Evolutionary conservation across 2,113 vertebrate species (phyloP).

Genomic region (Sapayoa aenigma): DNA sequence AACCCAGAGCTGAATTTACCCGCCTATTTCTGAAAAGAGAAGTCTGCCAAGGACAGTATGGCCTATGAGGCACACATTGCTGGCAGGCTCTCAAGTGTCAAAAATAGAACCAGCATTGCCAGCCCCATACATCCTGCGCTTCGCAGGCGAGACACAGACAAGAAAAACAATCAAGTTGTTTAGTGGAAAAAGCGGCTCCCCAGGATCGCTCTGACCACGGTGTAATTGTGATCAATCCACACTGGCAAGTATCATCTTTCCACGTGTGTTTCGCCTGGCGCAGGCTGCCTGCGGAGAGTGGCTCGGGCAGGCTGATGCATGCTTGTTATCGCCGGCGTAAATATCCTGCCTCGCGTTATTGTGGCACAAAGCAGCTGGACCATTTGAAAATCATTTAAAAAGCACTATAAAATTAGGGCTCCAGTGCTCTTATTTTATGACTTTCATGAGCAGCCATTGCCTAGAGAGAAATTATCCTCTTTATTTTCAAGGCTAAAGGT

Average conservation of each 20-base stretch:
- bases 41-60: neutral
- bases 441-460: slow-evolving; percentile 57
- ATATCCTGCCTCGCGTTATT: slow-evolving; percentile 57
- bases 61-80: neutral
- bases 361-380: slow-evolving; percentile 68
- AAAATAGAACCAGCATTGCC: neutral
- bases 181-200: neutral
- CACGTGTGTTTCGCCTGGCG: neutral
- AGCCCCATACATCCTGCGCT: fast-evolving
- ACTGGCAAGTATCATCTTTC: slow-evolving; percentile 36
- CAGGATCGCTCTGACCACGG: neutral
- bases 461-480: slow-evolving; percentile 72
- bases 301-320: slow-evolving; percentile 25
- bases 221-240: slow-evolving; percentile 5
- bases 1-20: neutral
- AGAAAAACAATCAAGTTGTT: neutral
- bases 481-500: slow-evolving; percentile 72
- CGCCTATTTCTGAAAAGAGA: neutral
- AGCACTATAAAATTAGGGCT: slow-evolving; percentile 68
- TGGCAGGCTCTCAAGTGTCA: slow-evolving; percentile 18
- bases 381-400: slow-evolving; percentile 70
- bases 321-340: slow-evolving; percentile 41
- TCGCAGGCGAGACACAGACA: neutral
- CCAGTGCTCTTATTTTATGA: slow-evolving; percentile 54
- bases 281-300: neutral